phyloP scores from a whole-genome alignment of 2,888 invertebrate genomes.

The Lepidocyrtoides sp. region DNA sequence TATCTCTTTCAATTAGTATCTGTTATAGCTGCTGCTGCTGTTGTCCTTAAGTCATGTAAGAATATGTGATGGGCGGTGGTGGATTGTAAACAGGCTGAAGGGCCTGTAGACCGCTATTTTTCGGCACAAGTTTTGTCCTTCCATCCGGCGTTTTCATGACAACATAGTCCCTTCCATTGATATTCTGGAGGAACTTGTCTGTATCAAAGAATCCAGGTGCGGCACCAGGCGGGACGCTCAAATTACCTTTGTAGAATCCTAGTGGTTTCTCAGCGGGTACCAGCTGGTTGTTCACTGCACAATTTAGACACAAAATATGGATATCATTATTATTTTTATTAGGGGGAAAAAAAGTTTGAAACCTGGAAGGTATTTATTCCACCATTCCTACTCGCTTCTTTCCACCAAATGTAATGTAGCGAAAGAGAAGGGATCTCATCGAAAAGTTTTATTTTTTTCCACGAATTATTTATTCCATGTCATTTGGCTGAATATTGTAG shows the following conservation, averaged over 20 bases:
- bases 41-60: conserved; percentile 83
- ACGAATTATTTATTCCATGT: not conserved
- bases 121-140: conserved; percentile 85
- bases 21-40: too few relatives aligned
- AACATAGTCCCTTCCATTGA: conserved; percentile 85
- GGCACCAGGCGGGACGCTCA: conserved; percentile 83
- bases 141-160: conserved; percentile 85
- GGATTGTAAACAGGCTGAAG: conserved; percentile 85
- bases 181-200: conserved; percentile 85
- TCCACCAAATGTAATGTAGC: not conserved
- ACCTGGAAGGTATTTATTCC: not conserved
- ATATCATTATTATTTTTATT: not conserved
- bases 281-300: conserved; percentile 83
- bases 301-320: not conserved
- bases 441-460: not conserved
- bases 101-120: conserved; percentile 84
- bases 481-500: not conserved
- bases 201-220: conserved; percentile 85
- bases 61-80: conserved; percentile 84
- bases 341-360: not conserved
- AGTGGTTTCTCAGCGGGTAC: conserved; percentile 84
- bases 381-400: not conserved
- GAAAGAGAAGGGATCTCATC: not conserved
- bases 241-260: conserved; percentile 85
- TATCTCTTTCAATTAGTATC: too few relatives aligned